Base-by-base conservation (phyloP, 2,888 invertebrate genomes). In the Coremacera marginata region DNA sequence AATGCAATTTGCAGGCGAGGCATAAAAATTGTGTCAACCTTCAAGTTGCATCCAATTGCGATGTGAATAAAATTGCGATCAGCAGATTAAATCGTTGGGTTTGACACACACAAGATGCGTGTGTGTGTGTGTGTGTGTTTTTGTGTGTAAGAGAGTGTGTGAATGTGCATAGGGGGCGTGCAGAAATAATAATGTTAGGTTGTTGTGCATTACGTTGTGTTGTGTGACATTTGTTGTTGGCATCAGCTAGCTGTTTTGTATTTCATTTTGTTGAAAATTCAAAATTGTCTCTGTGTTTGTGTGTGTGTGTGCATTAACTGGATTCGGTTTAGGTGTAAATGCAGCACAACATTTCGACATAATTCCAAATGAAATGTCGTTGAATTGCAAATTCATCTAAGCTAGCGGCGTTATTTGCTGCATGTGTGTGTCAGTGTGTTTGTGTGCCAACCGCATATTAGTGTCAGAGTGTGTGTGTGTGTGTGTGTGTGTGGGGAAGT, bases 391-490 rank as follows among this genome's bases (percentile, higher is more conserved):
- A 74, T 67, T 52, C 55, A 65, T 34, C 19, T 51, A 19, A 31
- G 37, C 52, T 65, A 52, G 27, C 65, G 73, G 63, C 52, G 8
- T 14, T 19, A 52, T 14, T 37, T 31, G 44, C 5, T 65, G 51
- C 31, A 74, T 55, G 67, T 44, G 67, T 44, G 37, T 75, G 25
- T 63, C 44, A 16, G 52, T 68, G 44, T 70, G 7, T 49, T n/a
- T 27, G 31, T 27, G 51, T 52, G 11, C 57, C 74, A 52, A 44
- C 60, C 16, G 78, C 78, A 79, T 80, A 80, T 80, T 80, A 37
- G 11, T 44, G 31, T 34, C 3, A 14, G 5, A n/a, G 65, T 11
- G 16, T 51, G 51, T 70, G 74, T 14, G 68, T 51, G n/a, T 76
- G n/a, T 70, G 34, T 63, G 31, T 22, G 9, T 16, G 27, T 67